Percentiles rank a stretch among this genome's conserved stretches.
Evolutionary conservation across 2,113 vertebrate genomes (phyloP).

Genomic region (Lampris megalopsis): DNA sequence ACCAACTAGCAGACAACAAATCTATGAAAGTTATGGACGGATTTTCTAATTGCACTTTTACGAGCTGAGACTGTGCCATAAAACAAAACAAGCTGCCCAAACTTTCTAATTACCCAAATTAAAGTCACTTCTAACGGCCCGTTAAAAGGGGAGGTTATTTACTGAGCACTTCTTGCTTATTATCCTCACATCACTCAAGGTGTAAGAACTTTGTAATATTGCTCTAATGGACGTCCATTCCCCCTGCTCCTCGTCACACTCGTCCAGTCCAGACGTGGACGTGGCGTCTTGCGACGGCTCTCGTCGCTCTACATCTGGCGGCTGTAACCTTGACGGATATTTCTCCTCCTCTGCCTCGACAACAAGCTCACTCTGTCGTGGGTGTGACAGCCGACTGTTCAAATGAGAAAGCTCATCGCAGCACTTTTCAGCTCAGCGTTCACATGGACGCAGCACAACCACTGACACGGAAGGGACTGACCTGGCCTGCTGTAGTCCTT

Average conservation of each 20-base stretch:
- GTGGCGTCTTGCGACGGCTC: too few relatives aligned
- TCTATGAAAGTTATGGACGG: constrained; percentile 58
- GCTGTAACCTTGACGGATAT: too few relatives aligned
- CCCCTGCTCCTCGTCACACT: too few relatives aligned
- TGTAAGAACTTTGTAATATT: constrained; percentile 32
- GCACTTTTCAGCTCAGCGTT: too few relatives aligned
- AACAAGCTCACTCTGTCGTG: too few relatives aligned
- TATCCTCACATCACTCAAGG: constrained; percentile 37
- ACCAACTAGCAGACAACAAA: constrained; percentile 71
- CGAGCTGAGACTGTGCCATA: constrained; percentile 60
- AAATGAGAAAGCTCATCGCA: too few relatives aligned
- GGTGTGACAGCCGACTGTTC: too few relatives aligned
- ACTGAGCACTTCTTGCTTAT: constrained; percentile 36
- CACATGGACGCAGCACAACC: too few relatives aligned
- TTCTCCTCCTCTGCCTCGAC: too few relatives aligned
- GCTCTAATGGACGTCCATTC: background rate
- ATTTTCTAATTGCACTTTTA: constrained; percentile 72
- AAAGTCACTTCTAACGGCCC: constrained; percentile 61
- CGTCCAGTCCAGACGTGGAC: too few relatives aligned
- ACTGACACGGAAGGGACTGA: constrained; percentile 61
- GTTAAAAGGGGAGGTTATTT: constrained; percentile 64
- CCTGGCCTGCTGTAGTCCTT: constrained; percentile 93
- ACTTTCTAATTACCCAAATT: constrained; percentile 74
- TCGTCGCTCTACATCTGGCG: too few relatives aligned
- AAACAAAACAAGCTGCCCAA: constrained; percentile 64